These are phyloP conservation scores for Tyto alba DNA, from an alignment of 2,113 vertebrate genomes.

Conservation along the genomic window DNA sequence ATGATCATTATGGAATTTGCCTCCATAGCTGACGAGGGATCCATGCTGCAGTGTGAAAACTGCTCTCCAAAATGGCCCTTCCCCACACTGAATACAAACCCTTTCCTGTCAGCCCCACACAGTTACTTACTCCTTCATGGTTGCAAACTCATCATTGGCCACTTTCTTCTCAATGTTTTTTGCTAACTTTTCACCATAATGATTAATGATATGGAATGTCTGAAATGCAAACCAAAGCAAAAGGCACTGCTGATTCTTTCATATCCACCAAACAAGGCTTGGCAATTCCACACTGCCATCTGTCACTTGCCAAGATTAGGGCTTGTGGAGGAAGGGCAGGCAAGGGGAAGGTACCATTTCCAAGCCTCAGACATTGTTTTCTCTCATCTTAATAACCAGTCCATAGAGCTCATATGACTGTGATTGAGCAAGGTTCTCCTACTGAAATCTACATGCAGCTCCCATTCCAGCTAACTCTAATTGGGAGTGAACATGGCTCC, in stretches of 20 bases:
- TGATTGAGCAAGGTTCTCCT: background rate
- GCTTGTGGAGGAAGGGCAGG: background rate
- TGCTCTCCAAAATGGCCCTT: background rate
- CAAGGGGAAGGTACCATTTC: background rate
- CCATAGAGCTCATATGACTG: background rate
- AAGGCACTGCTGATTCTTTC: background rate
- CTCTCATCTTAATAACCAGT: background rate
- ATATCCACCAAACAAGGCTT: background rate
- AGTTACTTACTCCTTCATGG: slow-evolving; percentile 67
- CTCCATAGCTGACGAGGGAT: background rate
- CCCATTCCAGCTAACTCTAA: background rate
- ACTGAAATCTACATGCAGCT: background rate
- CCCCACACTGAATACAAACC: background rate
- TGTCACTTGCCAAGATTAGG: background rate
- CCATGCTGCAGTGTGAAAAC: background rate
- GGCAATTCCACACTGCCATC: background rate
- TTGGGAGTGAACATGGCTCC: background rate
- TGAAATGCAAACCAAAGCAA: slow-evolving; percentile 47
- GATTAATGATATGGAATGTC: slow-evolving; percentile 78
- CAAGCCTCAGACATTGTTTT: background rate
- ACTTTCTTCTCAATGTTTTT: slow-evolving; percentile 66
- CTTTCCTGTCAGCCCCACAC: background rate
- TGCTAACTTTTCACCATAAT: slow-evolving; percentile 71
- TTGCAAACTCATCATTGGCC: slow-evolving; percentile 48
- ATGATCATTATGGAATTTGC: background rate